phyloP scores from a whole-genome alignment of 1,140 invertebrate genomes.

The Temnothorax nylanderi region DNA sequence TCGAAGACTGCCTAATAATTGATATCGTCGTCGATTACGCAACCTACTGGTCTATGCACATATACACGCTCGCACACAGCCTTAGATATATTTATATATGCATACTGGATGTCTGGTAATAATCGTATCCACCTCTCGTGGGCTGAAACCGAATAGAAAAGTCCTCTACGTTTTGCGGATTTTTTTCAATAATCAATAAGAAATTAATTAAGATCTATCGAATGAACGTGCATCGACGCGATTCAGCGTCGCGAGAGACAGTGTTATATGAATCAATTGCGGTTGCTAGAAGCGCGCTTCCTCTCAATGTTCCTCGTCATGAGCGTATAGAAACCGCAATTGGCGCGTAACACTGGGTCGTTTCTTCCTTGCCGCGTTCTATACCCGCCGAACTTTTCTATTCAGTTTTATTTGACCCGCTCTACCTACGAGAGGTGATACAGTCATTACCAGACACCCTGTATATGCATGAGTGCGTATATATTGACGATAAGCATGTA shows the following conservation, averaged over 20 bases:
- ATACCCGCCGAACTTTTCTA: neutral
- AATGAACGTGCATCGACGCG: neutral
- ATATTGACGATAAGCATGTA: neutral
- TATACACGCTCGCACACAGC: too few species aligned
- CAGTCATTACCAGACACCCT: neutral
- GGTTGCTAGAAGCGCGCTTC: neutral
- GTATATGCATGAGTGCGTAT: neutral
- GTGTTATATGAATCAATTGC: neutral
- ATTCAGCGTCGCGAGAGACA: neutral
- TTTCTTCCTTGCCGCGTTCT: neutral
- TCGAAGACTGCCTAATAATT: conserved; percentile 45
- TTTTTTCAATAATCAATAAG: neutral
- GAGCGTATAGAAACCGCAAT: neutral
- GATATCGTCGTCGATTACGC: conserved; percentile 55
- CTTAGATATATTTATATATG: neutral
- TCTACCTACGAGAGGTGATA: neutral
- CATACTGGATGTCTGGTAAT: neutral
- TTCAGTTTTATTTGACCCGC: neutral
- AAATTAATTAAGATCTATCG: neutral
- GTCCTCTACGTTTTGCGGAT: neutral
- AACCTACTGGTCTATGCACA: conserved; percentile 31
- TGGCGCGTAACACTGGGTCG: neutral
- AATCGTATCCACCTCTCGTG: neutral
- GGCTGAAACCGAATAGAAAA: neutral
- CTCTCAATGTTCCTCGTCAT: neutral